Base-by-base conservation (phyloP, 2,888 invertebrate genomes). In the Dolichomitus sp. region DNA sequence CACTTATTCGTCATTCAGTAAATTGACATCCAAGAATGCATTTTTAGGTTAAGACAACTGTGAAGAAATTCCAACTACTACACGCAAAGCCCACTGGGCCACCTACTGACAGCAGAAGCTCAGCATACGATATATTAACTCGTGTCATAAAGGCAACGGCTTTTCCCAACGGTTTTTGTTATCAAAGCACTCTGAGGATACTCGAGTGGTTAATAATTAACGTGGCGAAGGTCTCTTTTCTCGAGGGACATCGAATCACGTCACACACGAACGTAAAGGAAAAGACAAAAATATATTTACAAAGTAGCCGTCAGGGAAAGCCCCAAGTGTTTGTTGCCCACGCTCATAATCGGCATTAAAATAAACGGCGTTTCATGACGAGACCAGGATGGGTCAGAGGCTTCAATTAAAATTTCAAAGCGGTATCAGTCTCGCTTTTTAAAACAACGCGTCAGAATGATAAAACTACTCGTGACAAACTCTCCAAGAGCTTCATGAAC, bases 401-500 rank as follows among this genome's bases (percentile, higher is more conserved):
- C 19, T 23, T 52, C 19, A 11, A 52, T 52, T 52, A 52, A 11
- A 23, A 52, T 52, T 52, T 52, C 19, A 52, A 52, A 12, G 23
- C 19, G 23, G 0, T 0, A 23, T 48, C 48, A 12, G 23, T 11
- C 52, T 52, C 52, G 52, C 3, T 17, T 33, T 37, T 33, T 23
- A 54, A 42, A 42, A 40, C n/a, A 50, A 50, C 33, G 5, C 11
- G 66, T 4, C 17, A 4, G 27, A 30, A 17, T 17, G 48, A 33
- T n/a, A 4, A 33, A 23, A 54, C 11, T 27, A 23, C 12, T 54
- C 23, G 4, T 27, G 23, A 7, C 9, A 4, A 27, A 54, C 54
- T 0, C 23, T 12, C 19, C 23, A 23, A 14, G 57, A 14, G 30
- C 14, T 30, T 52, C 66, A 61, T 68, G 9, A 66, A 73, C 72